These are phyloP conservation scores for Strigops habroptila DNA, from an alignment of 2,113 vertebrate species.

Conservation along the genomic window DNA sequence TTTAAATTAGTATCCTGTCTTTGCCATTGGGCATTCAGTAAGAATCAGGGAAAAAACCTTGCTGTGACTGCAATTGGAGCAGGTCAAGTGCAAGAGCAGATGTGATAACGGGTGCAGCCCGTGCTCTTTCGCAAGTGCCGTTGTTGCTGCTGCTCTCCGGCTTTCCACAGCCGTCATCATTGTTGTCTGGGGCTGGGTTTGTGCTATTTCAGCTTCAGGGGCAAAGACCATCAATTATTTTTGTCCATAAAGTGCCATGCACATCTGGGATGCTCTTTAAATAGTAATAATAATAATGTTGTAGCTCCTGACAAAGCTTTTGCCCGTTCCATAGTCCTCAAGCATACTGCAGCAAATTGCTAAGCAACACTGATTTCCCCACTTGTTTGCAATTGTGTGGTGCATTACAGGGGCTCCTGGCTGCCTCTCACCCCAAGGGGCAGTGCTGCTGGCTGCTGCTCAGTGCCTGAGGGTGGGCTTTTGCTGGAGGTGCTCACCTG, in stretches of 20 bases:
- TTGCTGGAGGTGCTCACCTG: fast-evolving
- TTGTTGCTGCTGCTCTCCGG: fast-evolving
- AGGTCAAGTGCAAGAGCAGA: neutral
- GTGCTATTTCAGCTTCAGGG: neutral
- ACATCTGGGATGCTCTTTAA: neutral
- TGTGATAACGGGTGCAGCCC: neutral
- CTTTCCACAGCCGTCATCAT: neutral
- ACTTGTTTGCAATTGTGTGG: neutral
- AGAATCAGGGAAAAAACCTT: fast-evolving
- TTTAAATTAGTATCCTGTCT: fast-evolving
- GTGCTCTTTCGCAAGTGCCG: neutral
- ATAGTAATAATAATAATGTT: neutral
- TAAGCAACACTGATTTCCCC: neutral
- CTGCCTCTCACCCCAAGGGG: neutral
- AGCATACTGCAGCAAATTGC: neutral
- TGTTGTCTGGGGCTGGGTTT: neutral
- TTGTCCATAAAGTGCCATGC: neutral
- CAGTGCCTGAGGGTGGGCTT: neutral
- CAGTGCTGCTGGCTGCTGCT: neutral
- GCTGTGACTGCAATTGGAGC: fast-evolving
- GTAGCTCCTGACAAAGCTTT: neutral
- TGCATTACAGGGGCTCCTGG: neutral
- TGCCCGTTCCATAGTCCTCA: neutral
- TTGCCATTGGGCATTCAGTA: fast-evolving
- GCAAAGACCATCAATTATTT: neutral